Conservation (phyloP, 1,140 invertebrate species). For the Cecropterus lyciades region DNA sequence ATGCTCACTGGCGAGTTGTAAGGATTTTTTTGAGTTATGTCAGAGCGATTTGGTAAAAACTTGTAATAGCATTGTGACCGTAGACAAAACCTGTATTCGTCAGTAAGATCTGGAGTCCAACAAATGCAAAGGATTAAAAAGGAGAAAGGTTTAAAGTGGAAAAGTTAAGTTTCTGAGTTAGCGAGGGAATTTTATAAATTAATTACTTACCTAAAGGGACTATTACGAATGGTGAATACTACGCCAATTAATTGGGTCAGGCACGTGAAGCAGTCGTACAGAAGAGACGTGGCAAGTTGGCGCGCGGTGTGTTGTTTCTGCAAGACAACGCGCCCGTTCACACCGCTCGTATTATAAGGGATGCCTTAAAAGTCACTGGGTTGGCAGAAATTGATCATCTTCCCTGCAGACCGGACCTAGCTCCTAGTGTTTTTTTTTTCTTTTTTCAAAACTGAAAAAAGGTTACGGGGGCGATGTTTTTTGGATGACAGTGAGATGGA, state of each 20-base stretch:
- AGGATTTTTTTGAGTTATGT: neutral
- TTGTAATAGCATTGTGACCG: neutral
- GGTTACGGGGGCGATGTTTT: no score
- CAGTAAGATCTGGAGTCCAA: neutral
- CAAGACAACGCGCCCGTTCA: constrained; percentile 9
- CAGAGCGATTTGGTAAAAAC: neutral
- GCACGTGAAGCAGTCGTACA: constrained; percentile 13
- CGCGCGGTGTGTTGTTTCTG: constrained; percentile 10
- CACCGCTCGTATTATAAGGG: neutral
- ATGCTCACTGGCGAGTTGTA: constrained; percentile 4
- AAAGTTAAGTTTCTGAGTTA: constrained; percentile 5
- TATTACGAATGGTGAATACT: constrained; percentile 21
- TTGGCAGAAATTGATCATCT: constrained; percentile 19
- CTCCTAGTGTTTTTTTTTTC: neutral
- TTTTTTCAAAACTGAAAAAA: no score
- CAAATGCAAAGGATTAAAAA: constrained; percentile 6
- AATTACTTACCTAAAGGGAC: constrained; percentile 9
- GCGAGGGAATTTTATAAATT: constrained; percentile 21
- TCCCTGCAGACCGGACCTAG: constrained; percentile 10
- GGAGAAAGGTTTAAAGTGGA: neutral
- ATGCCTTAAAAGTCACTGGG: constrained; percentile 7
- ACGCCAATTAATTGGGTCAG: constrained; percentile 19
- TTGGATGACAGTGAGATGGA: no score
- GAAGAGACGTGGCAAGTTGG: constrained; percentile 20
- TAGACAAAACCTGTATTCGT: neutral